Evolutionary conservation across 2,888 invertebrate species (phyloP), one percentile per base, ranked within the genome.

Genomic region (Laothoe populi): DNA sequence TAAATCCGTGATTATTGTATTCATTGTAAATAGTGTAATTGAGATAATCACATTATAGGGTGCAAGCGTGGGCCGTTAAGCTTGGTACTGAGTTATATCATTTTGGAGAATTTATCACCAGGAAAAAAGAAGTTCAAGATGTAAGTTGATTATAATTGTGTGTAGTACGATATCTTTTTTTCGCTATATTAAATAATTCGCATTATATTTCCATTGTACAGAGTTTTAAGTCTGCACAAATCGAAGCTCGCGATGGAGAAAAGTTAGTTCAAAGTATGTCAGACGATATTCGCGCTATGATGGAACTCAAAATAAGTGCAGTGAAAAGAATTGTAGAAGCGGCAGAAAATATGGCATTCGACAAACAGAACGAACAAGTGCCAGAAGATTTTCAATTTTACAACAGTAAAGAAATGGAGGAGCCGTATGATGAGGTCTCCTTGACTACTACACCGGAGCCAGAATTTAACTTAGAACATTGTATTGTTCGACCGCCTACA

Each of bases 251-350:
- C 79, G 96, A 97, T 83, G 97, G 98, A 4, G 94, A 94, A 72
- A 94, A 95, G 76, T 91, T 98, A 79, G 96, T 97, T 35, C 95
- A 95, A 74, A 96, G 96, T 68, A 97, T 98, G 93, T 95, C 96
- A 10, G 95, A 96, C 70, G 96, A 97, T 74, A 96, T 98, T 64
- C 96, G 96, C 77, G 95, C 95, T 61, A 97, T 98, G 96, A 96
- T 98, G 95, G 96, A 96, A 69, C 94, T 96, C 46, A 98, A 98
- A 93, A 96, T 97, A 66, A 96, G 96, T 71, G 97, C 98, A 10
- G 97, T 98, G 35, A 95, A 95, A 92, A 94, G 98, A 75, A 97
- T 98, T 75, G 97, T 97, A 91, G 97, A 98, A 83, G 96, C 96
- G 7, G 98, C 98, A 0, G 97, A 98, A 82, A 95, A 96, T 70